Percentiles rank a stretch among this genome's conserved stretches.
Conservation (phyloP, 2,113 vertebrate genomes). For the Pelusios castaneus region DNA sequence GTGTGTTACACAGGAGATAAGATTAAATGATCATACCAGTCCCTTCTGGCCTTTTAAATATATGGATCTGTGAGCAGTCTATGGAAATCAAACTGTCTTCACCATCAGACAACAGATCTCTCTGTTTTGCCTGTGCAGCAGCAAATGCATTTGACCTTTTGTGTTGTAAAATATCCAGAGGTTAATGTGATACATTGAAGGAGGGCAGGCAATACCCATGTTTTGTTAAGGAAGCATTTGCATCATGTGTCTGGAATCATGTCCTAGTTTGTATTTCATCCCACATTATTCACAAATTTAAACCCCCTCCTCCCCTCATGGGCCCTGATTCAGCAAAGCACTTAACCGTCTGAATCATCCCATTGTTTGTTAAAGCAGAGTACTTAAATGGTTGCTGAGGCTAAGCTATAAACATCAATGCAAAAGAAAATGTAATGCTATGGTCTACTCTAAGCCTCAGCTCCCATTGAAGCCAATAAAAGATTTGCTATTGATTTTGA, state of each 20-base stretch:
- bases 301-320: not conserved
- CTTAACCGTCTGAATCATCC: conserved; percentile 12
- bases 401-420: not conserved
- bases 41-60: conserved; percentile 47
- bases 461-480: not conserved
- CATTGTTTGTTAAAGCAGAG: conserved; percentile 1
- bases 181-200: not conserved
- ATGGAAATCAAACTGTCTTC: not conserved
- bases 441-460: not conserved
- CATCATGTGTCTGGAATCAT: not conserved
- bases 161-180: not conserved
- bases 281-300: not conserved
- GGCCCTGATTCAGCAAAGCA: not conserved
- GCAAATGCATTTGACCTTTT: not conserved
- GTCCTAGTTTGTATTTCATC: not conserved
- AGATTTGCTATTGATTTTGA: not conserved
- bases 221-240: conserved; percentile 2
- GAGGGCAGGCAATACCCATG: not conserved
- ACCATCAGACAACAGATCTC: not conserved
- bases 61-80: not conserved
- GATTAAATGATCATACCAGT: not conserved
- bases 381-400: not conserved
- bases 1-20: conserved; percentile 2
- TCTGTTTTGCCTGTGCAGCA: not conserved
- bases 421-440: not conserved